Conservation (phyloP, 2,888 invertebrate species). For the Serrognathus titanus region DNA sequence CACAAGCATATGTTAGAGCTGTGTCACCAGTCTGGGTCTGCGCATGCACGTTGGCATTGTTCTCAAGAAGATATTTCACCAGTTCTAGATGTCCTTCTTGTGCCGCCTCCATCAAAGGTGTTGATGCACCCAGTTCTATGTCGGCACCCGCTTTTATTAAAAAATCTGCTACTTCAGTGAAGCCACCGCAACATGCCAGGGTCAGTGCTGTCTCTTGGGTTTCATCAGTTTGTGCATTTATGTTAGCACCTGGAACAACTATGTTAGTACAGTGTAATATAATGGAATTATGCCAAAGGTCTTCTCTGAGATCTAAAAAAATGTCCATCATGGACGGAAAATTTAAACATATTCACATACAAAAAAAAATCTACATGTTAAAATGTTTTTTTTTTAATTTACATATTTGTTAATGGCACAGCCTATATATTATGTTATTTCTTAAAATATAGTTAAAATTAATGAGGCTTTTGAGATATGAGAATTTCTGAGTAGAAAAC, state of each 20-base stretch:
- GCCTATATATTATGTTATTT: too few relatives aligned
- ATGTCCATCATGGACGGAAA: too few relatives aligned
- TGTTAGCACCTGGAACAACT: slow-evolving; percentile 68
- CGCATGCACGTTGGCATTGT: slow-evolving; percentile 87
- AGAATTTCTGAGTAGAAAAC: too few relatives aligned
- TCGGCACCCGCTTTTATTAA: slow-evolving; percentile 94
- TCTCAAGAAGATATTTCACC: slow-evolving; percentile 80
- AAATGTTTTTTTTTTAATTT: too few relatives aligned
- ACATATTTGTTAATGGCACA: too few relatives aligned
- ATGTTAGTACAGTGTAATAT: too few relatives aligned
- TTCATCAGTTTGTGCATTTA: slow-evolving; percentile 98
- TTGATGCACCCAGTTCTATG: slow-evolving; percentile 90
- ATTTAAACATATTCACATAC: too few relatives aligned
- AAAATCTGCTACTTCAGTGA: slow-evolving; percentile 92
- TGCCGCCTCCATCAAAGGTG: slow-evolving; percentile 97
- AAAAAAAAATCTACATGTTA: too few relatives aligned
- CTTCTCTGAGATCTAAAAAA: too few relatives aligned
- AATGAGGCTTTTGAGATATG: too few relatives aligned
- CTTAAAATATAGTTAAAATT: too few relatives aligned
- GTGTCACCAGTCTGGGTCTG: slow-evolving; percentile 88
- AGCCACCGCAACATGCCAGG: slow-evolving; percentile 91
- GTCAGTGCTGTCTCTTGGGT: slow-evolving; percentile 96
- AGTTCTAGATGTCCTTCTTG: slow-evolving; percentile 96
- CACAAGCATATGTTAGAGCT: slow-evolving; percentile 95
- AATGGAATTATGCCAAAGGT: too few relatives aligned